Evolutionary conservation across 2,888 invertebrate species (phyloP).

Genomic region (Apamea sordens): DNA sequence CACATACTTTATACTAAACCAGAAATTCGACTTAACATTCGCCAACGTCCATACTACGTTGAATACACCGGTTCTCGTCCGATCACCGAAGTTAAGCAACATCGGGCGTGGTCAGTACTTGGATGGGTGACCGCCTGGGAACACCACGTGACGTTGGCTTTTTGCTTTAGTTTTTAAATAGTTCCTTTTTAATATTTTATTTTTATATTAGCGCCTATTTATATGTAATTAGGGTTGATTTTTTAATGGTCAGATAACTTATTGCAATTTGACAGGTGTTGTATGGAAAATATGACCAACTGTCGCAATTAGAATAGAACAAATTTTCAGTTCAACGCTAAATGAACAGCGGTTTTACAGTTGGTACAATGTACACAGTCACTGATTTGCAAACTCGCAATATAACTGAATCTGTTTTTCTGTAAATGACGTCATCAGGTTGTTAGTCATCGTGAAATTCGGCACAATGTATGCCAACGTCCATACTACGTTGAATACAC

Average conservation of each 20-base stretch:
- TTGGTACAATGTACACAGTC: constrained; percentile 4
- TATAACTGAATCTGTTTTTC: constrained; percentile 1
- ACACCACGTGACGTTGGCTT: constrained; percentile 75
- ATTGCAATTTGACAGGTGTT: neutral
- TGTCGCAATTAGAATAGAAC: no score
- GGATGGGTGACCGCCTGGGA: constrained; percentile 88
- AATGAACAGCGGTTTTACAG: neutral
- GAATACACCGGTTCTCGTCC: constrained; percentile 88
- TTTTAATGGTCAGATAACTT: no score
- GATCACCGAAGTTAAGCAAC: constrained; percentile 89
- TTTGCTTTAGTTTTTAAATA: neutral
- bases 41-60: constrained; percentile 85
- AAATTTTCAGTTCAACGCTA: neutral
- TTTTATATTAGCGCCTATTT: no score
- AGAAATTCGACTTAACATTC: neutral
- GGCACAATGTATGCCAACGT: constrained; percentile 68
- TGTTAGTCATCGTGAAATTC: neutral
- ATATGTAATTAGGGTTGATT: no score
- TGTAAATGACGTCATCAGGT: neutral
- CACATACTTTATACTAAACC: no score
- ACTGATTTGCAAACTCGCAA: neutral
- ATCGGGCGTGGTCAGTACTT: constrained; percentile 88
- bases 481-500: constrained; percentile 87
- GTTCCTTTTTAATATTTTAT: neutral
- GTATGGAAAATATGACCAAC: no score